Percentiles rank a stretch among this genome's conserved stretches.
Conservation (phyloP, 2,797 vertebrate species). For the Brachyrhaphis roseni region DNA sequence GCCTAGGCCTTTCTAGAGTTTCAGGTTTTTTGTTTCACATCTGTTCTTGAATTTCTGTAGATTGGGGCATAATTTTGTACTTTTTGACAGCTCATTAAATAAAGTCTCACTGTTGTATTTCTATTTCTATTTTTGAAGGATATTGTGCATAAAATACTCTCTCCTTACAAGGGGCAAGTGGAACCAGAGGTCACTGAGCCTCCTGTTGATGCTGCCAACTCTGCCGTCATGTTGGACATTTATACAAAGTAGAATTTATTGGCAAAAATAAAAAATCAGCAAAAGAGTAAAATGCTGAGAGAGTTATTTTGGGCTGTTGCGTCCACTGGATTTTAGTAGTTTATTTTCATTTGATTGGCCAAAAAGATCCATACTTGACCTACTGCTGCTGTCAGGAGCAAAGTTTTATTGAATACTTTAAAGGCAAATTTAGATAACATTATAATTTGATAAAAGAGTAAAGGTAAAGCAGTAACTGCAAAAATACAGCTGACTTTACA, state of each 20-base stretch:
- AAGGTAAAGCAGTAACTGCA: too few species aligned
- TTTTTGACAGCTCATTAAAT: constrained; percentile 16
- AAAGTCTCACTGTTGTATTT: constrained; percentile 15
- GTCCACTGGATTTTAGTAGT: constrained; percentile 71
- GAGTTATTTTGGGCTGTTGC: constrained; percentile 51
- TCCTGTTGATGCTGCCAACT: constrained; percentile 38
- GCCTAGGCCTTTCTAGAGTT: neutral
- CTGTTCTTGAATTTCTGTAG: neutral
- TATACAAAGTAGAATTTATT: constrained; percentile 46
- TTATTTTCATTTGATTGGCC: constrained; percentile 81
- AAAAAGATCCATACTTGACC: constrained; percentile 73
- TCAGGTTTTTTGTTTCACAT: neutral
- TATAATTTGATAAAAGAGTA: neutral
- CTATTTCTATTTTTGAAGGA: neutral
- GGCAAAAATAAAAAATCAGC: constrained; percentile 60
- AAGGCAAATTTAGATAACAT: neutral
- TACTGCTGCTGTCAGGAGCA: constrained; percentile 42
- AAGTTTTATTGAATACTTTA: neutral
- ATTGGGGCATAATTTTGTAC: neutral
- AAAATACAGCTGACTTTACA: neutral
- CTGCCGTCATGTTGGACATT: constrained; percentile 60
- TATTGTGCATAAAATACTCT: neutral
- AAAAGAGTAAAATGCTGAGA: constrained; percentile 62
- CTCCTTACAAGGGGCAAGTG: neutral
- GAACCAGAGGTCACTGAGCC: neutral